These are phyloP conservation scores for Amazona finschi DNA, from an alignment of 2,797 vertebrate genomes.

Conservation along the genomic window DNA sequence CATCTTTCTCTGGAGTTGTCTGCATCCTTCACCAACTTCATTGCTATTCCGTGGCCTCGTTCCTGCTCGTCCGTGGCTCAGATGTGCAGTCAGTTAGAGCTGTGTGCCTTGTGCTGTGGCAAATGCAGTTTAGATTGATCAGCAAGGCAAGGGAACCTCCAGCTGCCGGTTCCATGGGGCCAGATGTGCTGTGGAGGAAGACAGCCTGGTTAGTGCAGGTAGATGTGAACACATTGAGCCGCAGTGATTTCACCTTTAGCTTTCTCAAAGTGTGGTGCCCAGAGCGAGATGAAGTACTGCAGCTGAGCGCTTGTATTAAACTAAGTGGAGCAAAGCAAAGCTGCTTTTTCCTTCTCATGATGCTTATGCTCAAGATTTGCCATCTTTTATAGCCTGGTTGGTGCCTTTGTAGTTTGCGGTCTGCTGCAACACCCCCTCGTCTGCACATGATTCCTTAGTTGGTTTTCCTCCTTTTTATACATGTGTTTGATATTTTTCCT, in stretches of 20 bases:
- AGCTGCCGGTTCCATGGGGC: background rate
- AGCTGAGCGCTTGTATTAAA: background rate
- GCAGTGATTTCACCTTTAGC: background rate
- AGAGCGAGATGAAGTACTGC: accelerated
- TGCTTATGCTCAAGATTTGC: accelerated
- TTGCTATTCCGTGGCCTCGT: background rate
- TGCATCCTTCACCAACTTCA: background rate
- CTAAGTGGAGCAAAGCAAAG: background rate
- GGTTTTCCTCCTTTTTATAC: background rate
- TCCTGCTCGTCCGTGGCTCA: accelerated
- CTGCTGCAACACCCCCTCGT: background rate
- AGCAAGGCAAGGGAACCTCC: background rate
- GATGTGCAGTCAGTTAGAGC: background rate
- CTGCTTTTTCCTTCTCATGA: background rate
- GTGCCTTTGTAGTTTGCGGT: background rate
- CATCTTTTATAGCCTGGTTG: background rate
- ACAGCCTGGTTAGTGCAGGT: accelerated
- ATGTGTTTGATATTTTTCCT: accelerated
- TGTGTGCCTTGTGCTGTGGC: background rate
- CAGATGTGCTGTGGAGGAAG: background rate
- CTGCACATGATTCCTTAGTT: accelerated
- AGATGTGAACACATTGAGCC: background rate
- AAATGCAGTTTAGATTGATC: background rate
- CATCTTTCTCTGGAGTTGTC: background rate
- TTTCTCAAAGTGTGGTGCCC: background rate